Percentiles rank a stretch among this genome's conserved stretches.
phyloP scores from a whole-genome alignment of 2,888 invertebrate species.

The Meganola albula region DNA sequence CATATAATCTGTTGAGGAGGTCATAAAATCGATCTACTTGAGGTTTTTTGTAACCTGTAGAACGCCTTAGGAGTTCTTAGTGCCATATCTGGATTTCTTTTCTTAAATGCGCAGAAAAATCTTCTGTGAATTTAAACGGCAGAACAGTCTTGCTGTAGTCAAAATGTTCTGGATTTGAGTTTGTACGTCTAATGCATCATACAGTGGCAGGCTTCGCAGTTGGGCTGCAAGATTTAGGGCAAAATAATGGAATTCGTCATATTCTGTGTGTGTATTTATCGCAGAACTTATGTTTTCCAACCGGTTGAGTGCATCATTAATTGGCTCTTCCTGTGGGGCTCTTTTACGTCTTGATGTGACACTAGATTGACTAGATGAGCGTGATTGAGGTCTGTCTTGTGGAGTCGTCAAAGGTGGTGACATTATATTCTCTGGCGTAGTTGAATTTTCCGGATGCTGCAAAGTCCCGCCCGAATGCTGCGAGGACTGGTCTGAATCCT shows the following conservation, averaged over 20 bases:
- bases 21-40: slow-evolving; percentile 5
- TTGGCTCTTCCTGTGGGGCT: not conserved
- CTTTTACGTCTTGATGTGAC: not conserved
- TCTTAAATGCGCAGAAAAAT: not conserved
- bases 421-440: not conserved
- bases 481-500: not conserved
- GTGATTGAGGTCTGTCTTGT: not conserved
- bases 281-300: not conserved
- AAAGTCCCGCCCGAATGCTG: not conserved
- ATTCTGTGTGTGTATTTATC: not conserved
- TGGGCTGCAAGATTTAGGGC: slow-evolving; percentile 8
- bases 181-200: slow-evolving; percentile 4
- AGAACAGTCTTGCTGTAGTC: not conserved
- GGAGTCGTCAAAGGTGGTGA: not conserved
- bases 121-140: too few relatives aligned
- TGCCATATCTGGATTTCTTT: not conserved
- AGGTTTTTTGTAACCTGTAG: slow-evolving; percentile 15
- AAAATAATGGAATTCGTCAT: slow-evolving; percentile 12
- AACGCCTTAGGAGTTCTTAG: slow-evolving; percentile 1
- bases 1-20: not conserved
- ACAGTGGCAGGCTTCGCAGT: slow-evolving; percentile 6
- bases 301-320: not conserved
- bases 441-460: not conserved
- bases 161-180: not conserved
- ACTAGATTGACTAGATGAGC: not conserved